Conservation (phyloP, 2,888 invertebrate species). For the Pherbina coryleti region DNA sequence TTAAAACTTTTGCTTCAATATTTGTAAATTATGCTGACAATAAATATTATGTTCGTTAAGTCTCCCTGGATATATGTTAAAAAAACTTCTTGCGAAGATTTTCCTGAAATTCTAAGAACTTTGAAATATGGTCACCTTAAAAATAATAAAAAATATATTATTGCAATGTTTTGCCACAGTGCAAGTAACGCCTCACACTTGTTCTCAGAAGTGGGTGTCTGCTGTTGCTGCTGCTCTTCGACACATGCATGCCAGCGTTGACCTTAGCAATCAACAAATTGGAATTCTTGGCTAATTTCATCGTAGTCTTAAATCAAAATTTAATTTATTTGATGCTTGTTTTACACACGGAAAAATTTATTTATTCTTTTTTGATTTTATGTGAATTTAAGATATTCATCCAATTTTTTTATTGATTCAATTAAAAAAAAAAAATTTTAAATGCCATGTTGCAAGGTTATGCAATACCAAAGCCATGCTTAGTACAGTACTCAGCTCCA, state of each 20-base stretch:
- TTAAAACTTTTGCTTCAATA: too few species aligned
- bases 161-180: neutral
- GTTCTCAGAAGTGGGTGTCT: neutral
- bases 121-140: too few species aligned
- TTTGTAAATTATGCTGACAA: too few species aligned
- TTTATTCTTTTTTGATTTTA: too few species aligned
- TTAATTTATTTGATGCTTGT: neutral
- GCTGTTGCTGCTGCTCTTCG: neutral
- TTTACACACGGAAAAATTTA: neutral
- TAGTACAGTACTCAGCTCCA: neutral
- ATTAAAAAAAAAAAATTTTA: constrained; percentile 8
- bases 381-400: too few species aligned
- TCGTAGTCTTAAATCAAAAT: neutral
- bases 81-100: too few species aligned
- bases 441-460: constrained; percentile 1
- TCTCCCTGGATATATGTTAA: too few species aligned
- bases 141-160: too few species aligned
- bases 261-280: neutral
- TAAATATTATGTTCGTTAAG: too few species aligned
- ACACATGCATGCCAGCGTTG: neutral
- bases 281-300: neutral
- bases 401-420: too few species aligned
- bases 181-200: neutral
- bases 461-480: neutral
- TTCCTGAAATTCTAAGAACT: too few species aligned